Evolutionary conservation across 2,888 invertebrate species (phyloP), one percentile per base, ranked within the genome.

Genomic region (Byasa hedistus): DNA sequence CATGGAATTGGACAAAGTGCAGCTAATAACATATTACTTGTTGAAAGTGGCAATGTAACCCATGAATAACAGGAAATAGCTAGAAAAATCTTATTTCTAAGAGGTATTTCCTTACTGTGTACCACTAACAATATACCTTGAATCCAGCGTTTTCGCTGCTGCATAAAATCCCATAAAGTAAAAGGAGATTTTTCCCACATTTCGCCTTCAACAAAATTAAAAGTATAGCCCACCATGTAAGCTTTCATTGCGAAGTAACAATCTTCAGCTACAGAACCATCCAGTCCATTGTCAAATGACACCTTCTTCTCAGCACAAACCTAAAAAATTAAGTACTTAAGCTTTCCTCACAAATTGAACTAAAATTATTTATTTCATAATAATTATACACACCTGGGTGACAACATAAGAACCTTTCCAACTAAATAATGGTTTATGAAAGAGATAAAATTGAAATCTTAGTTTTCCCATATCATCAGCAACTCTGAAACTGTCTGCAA

Each of bases 181-280:
- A 99, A 99, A 3, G 99, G 98, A 8, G 98, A 98, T 83, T 99
- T 98, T 84, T 99, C 99, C 96, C 98, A 98, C 98, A 99, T 98
- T 91, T 99, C 99, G 60, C 99, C 98, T 84, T 99, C 98, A 72
- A 99, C 95, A 87, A 98, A 99, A 83, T 98, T 97, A 86, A 99
- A 99, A 23, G 96, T 94, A 83, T 96, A 98, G 32, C 98, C 98
- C 84, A 97, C 94, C 70, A 94, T 94, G 85, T 95, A 97, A 3
- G 98, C 98, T 72, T 97, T 95, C 98, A 99, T 98, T 23, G 98
- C 98, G 87, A 99, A 99, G 85, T 95, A 99, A 81, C 98, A 98
- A 85, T 99, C 99, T 87, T 99, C 99, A 23, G 99, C 98, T n/a
- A 99, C 96, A 0, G 98, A 98, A 23, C 99, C 98, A 86, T 98